phyloP scores from a whole-genome alignment of 2,888 invertebrate species.

The Catonia carolina region DNA sequence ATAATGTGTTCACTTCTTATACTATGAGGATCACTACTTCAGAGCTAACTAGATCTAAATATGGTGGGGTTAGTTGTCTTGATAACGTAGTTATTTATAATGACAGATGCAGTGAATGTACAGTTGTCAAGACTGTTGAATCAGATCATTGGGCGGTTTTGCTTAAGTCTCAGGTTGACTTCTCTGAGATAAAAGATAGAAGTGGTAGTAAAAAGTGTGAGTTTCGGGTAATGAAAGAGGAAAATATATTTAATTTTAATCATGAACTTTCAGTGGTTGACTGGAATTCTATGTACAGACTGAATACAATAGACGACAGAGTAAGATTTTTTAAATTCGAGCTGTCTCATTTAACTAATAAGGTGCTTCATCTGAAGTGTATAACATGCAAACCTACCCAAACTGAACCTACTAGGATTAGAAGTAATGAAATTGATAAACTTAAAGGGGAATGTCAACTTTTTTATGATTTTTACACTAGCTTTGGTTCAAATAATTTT shows the following conservation, averaged over 20 bases:
- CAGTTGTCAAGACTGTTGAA: background rate
- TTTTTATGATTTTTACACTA: background rate
- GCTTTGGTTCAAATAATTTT: background rate
- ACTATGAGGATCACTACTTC: too few species aligned
- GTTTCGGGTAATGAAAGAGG: background rate
- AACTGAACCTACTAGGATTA: background rate
- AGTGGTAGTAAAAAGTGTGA: too few species aligned
- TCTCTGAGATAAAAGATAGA: background rate
- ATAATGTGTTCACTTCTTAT: too few species aligned
- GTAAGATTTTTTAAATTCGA: too few species aligned
- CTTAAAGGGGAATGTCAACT: background rate
- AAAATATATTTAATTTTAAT: background rate
- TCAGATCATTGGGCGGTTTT: background rate
- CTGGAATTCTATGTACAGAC: too few species aligned
- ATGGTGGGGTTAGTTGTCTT: background rate
- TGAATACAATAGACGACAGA: too few species aligned
- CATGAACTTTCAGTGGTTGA: too few species aligned
- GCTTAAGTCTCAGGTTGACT: too few species aligned
- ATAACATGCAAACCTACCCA: background rate
- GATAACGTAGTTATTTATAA: too few species aligned
- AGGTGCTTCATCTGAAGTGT: too few species aligned
- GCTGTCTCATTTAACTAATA: too few species aligned
- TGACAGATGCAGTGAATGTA: too few species aligned
- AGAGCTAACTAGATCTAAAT: background rate
- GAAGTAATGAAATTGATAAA: background rate